phyloP scores from a whole-genome alignment of 2,888 invertebrate genomes.

The Anorthoa munda region DNA sequence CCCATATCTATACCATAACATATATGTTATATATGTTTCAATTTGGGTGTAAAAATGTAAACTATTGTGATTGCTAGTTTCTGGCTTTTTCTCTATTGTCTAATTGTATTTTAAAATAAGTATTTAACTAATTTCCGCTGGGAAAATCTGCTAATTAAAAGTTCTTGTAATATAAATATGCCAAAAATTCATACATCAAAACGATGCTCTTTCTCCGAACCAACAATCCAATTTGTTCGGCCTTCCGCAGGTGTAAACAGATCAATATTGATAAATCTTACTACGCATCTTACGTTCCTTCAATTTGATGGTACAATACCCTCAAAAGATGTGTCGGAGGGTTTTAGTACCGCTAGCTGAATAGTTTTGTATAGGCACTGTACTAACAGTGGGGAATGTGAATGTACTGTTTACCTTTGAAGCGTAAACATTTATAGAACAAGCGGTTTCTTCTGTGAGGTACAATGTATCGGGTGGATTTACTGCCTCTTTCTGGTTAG shows the following conservation, averaged over 20 bases:
- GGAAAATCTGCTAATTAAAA: too few relatives aligned
- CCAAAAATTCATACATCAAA: neutral
- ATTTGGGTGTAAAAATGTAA: neutral
- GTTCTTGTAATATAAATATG: neutral
- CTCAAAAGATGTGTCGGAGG: constrained; percentile 28
- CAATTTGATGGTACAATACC: constrained; percentile 58
- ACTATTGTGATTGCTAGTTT: neutral
- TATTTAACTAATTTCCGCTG: neutral
- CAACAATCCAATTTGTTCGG: constrained; percentile 30
- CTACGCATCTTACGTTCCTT: constrained; percentile 23
- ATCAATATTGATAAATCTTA: constrained; percentile 52
- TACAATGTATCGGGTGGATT: constrained; percentile 34
- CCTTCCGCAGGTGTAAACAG: constrained; percentile 46
- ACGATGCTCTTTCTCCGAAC: constrained; percentile 8
- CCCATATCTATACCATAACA: too few relatives aligned
- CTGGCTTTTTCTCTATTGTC: too few relatives aligned
- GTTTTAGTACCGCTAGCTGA: constrained; percentile 42
- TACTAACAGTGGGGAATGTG: constrained; percentile 33
- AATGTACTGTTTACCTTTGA: constrained; percentile 52
- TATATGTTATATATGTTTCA: too few relatives aligned
- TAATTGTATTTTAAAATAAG: neutral
- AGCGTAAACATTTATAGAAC: constrained; percentile 37
- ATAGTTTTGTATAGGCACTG: constrained; percentile 46
- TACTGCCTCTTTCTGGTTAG: constrained; percentile 29
- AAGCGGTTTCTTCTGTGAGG: constrained; percentile 30